phyloP scores from a whole-genome alignment of 2,113 vertebrate species.

The Oncorhynchus tshawytscha region DNA sequence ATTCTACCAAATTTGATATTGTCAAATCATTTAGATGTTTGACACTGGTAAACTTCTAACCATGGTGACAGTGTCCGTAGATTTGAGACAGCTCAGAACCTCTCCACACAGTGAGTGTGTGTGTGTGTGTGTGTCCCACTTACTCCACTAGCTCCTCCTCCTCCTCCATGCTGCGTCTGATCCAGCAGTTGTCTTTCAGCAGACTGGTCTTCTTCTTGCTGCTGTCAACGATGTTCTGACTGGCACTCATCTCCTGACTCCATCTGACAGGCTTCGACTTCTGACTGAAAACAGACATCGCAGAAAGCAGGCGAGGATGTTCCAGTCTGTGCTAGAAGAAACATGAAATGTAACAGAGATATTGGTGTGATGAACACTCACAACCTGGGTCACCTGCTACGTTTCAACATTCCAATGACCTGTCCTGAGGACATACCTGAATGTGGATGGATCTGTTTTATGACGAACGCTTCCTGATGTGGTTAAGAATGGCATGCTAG shows the following conservation, averaged over 20 bases:
- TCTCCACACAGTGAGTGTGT: conserved; percentile 45
- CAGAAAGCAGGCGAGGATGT: not conserved
- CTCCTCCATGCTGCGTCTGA: conserved; percentile 69
- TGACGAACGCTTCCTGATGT: not conserved
- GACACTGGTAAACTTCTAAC: not conserved
- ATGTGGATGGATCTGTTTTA: not conserved
- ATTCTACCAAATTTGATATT: not conserved
- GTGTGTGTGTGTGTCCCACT: conserved; percentile 8
- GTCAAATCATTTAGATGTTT: too few relatives aligned
- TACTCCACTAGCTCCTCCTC: conserved; percentile 63
- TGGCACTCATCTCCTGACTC: conserved; percentile 3
- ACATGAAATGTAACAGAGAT: not conserved
- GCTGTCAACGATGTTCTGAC: conserved; percentile 61
- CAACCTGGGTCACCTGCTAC: not conserved
- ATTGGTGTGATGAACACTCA: not conserved
- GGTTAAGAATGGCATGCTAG: not conserved
- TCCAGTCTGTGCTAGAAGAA: not conserved
- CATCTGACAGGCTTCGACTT: not conserved
- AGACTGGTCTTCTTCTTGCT: conserved; percentile 71
- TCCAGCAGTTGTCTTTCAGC: conserved; percentile 84
- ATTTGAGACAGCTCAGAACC: conserved; percentile 34
- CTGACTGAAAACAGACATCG: not conserved
- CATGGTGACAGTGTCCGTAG: conserved; percentile 24
- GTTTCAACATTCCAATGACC: not conserved
- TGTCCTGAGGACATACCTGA: not conserved